Conservation (phyloP, 2,113 vertebrate species). For the Corydoras sp. region DNA sequence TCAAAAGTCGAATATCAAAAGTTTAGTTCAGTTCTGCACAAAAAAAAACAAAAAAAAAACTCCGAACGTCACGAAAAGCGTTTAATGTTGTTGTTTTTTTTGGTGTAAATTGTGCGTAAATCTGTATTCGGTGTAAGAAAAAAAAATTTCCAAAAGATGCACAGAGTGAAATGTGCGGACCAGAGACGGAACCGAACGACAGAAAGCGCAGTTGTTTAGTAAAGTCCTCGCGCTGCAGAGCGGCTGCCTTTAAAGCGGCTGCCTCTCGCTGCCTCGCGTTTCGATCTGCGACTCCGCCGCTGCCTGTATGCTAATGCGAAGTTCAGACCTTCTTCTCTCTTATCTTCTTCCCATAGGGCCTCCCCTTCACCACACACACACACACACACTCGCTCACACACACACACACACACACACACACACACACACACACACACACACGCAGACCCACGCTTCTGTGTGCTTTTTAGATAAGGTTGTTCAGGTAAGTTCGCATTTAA, state of each 20-base stretch:
- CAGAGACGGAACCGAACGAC: neutral
- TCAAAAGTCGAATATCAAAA: no score
- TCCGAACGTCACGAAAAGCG: no score
- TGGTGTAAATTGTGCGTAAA: neutral
- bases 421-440: neutral
- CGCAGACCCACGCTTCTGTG: slow-evolving; percentile 70
- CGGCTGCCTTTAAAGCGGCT: neutral
- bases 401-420: neutral
- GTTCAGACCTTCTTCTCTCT: slow-evolving; percentile 53
- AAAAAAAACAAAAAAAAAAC: no score
- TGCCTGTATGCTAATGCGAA: slow-evolving; percentile 52
- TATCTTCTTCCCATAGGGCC: slow-evolving; percentile 73
- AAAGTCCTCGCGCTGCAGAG: neutral
- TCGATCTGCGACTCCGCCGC: slow-evolving; percentile 48
- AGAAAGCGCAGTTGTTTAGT: neutral
- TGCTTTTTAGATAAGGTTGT: slow-evolving; percentile 78
- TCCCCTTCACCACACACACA: slow-evolving; percentile 60
- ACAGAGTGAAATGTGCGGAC: neutral
- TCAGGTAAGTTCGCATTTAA: slow-evolving; percentile 60
- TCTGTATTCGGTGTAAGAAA: no score
- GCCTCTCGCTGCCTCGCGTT: neutral
- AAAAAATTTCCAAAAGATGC: neutral
- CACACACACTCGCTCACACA: slow-evolving; percentile 20
- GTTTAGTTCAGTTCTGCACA: no score
- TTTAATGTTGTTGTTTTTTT: neutral